phyloP scores from a whole-genome alignment of 1,140 invertebrate species.

The Heliothis virescens region DNA sequence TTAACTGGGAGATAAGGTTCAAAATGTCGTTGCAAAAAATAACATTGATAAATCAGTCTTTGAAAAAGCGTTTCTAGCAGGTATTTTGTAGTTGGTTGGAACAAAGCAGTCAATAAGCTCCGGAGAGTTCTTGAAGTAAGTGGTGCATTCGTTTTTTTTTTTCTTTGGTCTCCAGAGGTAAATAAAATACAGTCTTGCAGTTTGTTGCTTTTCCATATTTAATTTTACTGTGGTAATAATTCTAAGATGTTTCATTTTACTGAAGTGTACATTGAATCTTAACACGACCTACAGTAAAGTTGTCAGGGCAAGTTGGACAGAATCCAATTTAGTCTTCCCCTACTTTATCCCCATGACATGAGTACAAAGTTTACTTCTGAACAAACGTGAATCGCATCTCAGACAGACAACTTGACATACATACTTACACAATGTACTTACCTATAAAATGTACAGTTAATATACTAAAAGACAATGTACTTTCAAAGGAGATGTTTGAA shows the following conservation, averaged over 20 bases:
- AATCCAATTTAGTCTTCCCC: not conserved
- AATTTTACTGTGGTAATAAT: too few relatives aligned
- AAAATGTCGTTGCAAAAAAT: not conserved
- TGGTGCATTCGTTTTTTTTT: not conserved
- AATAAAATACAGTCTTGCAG: too few relatives aligned
- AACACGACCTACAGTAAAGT: not conserved
- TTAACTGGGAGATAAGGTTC: not conserved
- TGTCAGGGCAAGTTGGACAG: not conserved
- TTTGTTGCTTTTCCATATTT: too few relatives aligned
- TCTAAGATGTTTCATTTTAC: too few relatives aligned
- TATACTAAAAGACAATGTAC: too few relatives aligned
- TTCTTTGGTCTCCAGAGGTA: too few relatives aligned
- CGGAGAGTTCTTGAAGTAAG: not conserved
- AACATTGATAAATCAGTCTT: not conserved
- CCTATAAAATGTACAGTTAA: too few relatives aligned
- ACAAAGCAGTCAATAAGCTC: constrained; percentile 12
- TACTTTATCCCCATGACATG: not conserved
- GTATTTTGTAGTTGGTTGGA: constrained; percentile 16
- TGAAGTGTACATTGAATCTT: too few relatives aligned
- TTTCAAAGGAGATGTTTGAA: too few relatives aligned
- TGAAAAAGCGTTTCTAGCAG: constrained; percentile 3
- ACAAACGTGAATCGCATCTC: not conserved
- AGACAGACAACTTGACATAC: not conserved
- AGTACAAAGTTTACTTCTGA: not conserved
- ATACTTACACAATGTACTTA: not conserved